These are phyloP conservation scores for Marasmarcha lunaedactyla DNA, from an alignment of 2,888 invertebrate species.

Conservation along the genomic window DNA sequence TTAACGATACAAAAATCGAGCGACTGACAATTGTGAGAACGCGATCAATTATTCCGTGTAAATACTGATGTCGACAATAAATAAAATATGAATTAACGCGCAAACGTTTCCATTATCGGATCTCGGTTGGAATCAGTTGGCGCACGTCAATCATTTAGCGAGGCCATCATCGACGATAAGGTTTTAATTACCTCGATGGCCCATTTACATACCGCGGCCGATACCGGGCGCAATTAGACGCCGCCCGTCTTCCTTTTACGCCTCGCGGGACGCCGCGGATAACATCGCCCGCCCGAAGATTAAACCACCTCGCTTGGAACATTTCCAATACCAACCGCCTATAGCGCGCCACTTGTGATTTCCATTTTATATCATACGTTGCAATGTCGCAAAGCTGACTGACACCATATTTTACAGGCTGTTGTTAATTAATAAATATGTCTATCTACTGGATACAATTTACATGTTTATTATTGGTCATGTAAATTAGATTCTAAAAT, in stretches of 20 bases:
- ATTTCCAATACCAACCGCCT: slow-evolving; percentile 26
- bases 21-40: slow-evolving; percentile 66
- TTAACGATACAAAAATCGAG: slow-evolving; percentile 48
- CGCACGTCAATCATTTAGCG: slow-evolving; percentile 61
- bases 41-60: slow-evolving; percentile 63
- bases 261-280: slow-evolving; percentile 43
- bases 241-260: slow-evolving; percentile 58
- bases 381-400: slow-evolving; percentile 17
- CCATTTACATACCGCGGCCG: slow-evolving; percentile 65
- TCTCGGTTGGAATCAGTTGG: slow-evolving; percentile 55
- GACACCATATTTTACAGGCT: slow-evolving; percentile 23
- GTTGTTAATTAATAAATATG: slow-evolving; percentile 27
- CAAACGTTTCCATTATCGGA: slow-evolving; percentile 63
- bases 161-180: slow-evolving; percentile 62
- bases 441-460: slow-evolving; percentile 25
- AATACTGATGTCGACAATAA: slow-evolving; percentile 61
- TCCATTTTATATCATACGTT: slow-evolving; percentile 23
- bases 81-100: slow-evolving; percentile 52
- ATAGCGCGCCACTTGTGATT: slow-evolving; percentile 16
- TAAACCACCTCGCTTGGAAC: slow-evolving; percentile 35
- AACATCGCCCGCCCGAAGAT: slow-evolving; percentile 57
- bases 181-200: slow-evolving; percentile 64
- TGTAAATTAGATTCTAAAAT: slow-evolving; percentile 15
- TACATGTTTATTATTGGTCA: slow-evolving; percentile 22
- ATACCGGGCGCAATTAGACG: slow-evolving; percentile 64